phyloP scores from a whole-genome alignment of 2,888 invertebrate species.

The Nemurella pictetii region DNA sequence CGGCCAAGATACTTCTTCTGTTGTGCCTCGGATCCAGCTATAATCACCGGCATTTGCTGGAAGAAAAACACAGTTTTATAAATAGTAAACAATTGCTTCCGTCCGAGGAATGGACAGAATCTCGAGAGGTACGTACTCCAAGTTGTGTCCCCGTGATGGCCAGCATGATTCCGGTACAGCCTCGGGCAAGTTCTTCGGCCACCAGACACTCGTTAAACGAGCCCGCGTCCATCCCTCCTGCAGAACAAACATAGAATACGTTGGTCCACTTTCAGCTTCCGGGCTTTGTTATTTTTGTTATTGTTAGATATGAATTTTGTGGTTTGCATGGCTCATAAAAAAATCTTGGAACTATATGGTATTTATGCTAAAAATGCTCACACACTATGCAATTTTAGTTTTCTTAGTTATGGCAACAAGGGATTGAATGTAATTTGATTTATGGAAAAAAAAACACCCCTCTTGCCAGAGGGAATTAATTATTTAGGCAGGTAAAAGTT shows the following conservation, averaged over 20 bases:
- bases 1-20: slow-evolving; percentile 94
- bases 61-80: slow-evolving; percentile 46
- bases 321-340: no score
- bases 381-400: no score
- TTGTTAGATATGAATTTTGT: no score
- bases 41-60: slow-evolving; percentile 84
- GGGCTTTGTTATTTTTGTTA: no score
- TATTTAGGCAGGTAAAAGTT: no score
- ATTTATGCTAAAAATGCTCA: no score
- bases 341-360: no score
- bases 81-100: neutral
- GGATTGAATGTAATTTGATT: no score
- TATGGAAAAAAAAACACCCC: no score
- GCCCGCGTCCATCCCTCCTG: slow-evolving; percentile 61
- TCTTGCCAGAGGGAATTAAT: no score
- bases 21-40: slow-evolving; percentile 84
- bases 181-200: slow-evolving; percentile 65
- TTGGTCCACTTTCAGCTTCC: no score
- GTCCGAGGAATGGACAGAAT: neutral
- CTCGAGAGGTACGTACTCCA: slow-evolving; percentile 46
- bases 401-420: no score
- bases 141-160: slow-evolving; percentile 58
- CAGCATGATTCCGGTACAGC: slow-evolving; percentile 63
- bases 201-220: slow-evolving; percentile 60
- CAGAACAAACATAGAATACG: slow-evolving; percentile 4